A percentile compares a stretch with the other conserved stretches of the same genome.
Evolutionary conservation across 1,140 invertebrate species (phyloP).

Genomic region (Papilio xuthus): DNA sequence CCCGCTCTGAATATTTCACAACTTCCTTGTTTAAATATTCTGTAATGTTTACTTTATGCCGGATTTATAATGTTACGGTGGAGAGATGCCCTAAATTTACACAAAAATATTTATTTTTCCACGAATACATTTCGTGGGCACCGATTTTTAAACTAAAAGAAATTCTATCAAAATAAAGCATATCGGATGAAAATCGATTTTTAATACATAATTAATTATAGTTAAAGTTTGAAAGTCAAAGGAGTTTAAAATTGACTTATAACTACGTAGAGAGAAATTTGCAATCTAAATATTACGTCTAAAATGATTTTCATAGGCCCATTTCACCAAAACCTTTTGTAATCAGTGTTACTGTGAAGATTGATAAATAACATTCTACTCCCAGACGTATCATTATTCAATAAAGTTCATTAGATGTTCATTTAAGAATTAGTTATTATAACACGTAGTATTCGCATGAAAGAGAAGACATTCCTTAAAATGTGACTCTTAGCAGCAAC

Average conservation of each 20-base stretch:
- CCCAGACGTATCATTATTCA: not conserved
- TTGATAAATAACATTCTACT: not conserved
- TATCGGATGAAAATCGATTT: too few relatives aligned
- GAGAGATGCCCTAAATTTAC: not conserved
- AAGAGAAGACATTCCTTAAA: not conserved
- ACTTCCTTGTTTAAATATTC: conserved; percentile 20
- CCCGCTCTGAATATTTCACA: conserved; percentile 19
- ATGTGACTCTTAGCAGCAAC: not conserved
- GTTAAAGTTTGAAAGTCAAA: too few relatives aligned
- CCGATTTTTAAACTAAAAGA: not conserved
- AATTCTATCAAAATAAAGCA: not conserved
- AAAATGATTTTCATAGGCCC: too few relatives aligned
- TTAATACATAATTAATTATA: too few relatives aligned
- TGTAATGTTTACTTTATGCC: conserved; percentile 8
- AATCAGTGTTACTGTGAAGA: too few relatives aligned
- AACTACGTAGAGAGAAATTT: too few relatives aligned
- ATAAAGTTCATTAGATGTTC: not conserved
- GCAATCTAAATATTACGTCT: too few relatives aligned
- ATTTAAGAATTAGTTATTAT: too few relatives aligned
- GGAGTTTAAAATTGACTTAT: too few relatives aligned
- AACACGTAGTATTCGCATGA: not conserved
- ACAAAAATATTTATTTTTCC: not conserved
- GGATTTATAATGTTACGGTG: conserved; percentile 14
- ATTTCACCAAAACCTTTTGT: not conserved
- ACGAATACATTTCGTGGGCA: not conserved